phyloP scores from a whole-genome alignment of 2,113 vertebrate species.

The Dipodomys ordii region DNA sequence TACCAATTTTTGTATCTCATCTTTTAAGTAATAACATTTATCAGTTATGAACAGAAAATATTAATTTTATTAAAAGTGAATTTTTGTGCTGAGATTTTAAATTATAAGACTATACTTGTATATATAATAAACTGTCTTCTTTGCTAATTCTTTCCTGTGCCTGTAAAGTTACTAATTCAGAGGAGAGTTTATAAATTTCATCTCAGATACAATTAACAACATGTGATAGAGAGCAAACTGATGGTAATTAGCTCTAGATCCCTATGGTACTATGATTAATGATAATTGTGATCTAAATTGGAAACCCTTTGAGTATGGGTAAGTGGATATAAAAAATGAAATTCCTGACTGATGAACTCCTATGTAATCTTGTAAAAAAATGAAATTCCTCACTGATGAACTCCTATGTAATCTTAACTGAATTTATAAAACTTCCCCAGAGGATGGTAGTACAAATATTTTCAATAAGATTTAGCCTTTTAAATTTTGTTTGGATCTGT shows the following conservation, averaged over 20 bases:
- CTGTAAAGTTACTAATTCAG: background rate
- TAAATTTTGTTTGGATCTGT: background rate
- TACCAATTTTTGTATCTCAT: too few species aligned
- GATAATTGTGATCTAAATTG: constrained; percentile 4
- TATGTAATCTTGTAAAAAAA: constrained; percentile 30
- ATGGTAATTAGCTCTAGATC: constrained; percentile 24
- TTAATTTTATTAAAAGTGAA: background rate
- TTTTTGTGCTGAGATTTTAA: background rate
- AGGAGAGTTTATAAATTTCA: background rate
- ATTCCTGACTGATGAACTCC: background rate
- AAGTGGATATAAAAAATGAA: constrained; percentile 55
- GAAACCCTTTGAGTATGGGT: constrained; percentile 19
- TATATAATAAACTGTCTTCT: background rate
- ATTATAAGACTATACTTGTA: background rate
- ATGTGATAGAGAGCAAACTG: background rate
- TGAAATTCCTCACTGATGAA: background rate
- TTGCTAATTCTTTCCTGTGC: background rate
- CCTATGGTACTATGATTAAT: constrained; percentile 25
- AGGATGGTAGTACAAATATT: background rate
- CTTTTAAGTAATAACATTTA: background rate
- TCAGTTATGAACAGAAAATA: background rate
- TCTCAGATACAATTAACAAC: constrained; percentile 15
- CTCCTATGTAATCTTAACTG: background rate
- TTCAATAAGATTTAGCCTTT: constrained; percentile 48
- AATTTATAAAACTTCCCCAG: constrained; percentile 44